Evolutionary conservation across 2,113 vertebrate species (phyloP), one percentile per base, ranked within the genome.

Genomic region (Phalacrocorax brasilianus): DNA sequence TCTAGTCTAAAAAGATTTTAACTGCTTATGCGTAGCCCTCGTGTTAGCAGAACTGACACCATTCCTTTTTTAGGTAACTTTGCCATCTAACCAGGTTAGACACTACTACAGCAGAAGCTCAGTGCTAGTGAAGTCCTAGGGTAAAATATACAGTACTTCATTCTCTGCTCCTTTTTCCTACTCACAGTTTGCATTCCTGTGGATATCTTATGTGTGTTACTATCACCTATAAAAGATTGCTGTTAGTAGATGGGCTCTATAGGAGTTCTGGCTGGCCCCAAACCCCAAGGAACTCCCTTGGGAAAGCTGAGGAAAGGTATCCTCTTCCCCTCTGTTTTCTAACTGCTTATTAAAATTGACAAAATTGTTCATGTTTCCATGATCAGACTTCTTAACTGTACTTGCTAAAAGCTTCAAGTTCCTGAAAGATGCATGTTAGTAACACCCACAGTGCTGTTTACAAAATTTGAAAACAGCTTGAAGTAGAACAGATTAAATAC

Each of bases 221-320:
- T 35, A 6, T 71, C 5, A 4, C 0, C 2, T 38, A 8, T 12
- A 28, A n/a, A 87, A 78, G 12, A 33, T 11, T 0, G 1, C 0
- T 78, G 45, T 61, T 21, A 35, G 30, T 66, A 50, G 74, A 27
- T 20, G 11, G 27, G 5, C 14, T 94, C 11, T 44, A 23, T 26
- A 55, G 52, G 27, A 35, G 24, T 71, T 94, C 38, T 74, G 33
- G 5, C 38, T 93, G 44, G 55, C 26, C 33, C 75, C 23, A 63
- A 49, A 71, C 42, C 35, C n/a, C 11, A 61, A 16, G 45, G 18
- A 79, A 28, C 11, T 80, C 9, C 5, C 21, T 75, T 42, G 38
- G 66, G 78, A 82, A 53, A 59, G 28, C 75, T 82, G 45, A 88
- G 22, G 35, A 75, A 67, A 79, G 30, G 6, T 13, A 53, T 55